Conservation (phyloP, 2,888 invertebrate species). For the Ophion obscuratus region DNA sequence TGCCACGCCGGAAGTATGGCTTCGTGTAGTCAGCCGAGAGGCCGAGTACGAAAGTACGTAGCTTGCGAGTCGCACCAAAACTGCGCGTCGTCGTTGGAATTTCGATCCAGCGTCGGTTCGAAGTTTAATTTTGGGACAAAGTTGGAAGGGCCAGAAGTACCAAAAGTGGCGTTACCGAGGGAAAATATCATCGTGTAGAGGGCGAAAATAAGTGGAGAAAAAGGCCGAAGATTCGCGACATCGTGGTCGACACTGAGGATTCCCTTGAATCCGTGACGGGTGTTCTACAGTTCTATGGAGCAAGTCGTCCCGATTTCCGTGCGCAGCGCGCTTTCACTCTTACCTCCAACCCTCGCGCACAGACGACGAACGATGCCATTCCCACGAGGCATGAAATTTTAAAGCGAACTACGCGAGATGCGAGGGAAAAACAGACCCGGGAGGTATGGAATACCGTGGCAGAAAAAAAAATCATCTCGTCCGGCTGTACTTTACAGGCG, state of each 20-base stretch:
- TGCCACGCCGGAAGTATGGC: too few species aligned
- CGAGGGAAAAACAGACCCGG: conserved; percentile 1
- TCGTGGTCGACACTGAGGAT: conserved; percentile 58
- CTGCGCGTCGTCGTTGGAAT: conserved; percentile 64
- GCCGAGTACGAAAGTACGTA: too few species aligned
- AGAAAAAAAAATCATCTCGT: neutral
- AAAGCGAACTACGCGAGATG: conserved; percentile 66
- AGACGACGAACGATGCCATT: conserved; percentile 69
- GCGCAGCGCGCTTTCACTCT: conserved; percentile 15
- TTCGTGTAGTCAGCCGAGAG: too few species aligned
- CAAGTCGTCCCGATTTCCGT: conserved; percentile 12
- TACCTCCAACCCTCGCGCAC: conserved; percentile 8
- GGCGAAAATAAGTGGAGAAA: conserved; percentile 4
- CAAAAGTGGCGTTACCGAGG: conserved; percentile 11
- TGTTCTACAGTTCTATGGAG: conserved; percentile 69
- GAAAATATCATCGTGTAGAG: conserved; percentile 13
- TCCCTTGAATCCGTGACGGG: conserved; percentile 68
- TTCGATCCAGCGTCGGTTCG: conserved; percentile 71
- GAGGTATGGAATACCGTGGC: conserved; percentile 8
- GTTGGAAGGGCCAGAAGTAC: conserved; percentile 18
- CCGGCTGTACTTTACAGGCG: conserved; percentile 1
- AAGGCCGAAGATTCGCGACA: conserved; percentile 33
- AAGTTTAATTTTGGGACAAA: conserved; percentile 70
- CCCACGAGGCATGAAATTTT: conserved; percentile 75
- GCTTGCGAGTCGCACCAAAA: neutral